Evolutionary conservation across 2,888 invertebrate species (phyloP), one percentile per base, ranked within the genome.

Genomic region (Agonopterix heracliana): DNA sequence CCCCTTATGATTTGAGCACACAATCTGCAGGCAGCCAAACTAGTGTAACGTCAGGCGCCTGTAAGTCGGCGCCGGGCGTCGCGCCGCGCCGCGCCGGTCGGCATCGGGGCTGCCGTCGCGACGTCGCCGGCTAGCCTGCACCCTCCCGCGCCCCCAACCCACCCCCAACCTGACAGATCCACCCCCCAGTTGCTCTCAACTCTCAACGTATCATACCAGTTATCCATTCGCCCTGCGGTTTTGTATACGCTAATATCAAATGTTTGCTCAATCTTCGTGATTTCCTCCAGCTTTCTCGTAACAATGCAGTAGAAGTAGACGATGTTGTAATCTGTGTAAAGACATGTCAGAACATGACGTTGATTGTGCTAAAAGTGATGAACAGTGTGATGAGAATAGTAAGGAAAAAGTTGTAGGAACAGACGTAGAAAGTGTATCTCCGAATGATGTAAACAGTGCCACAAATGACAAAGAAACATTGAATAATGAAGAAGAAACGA

Each of bases 31-130:
- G 11, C 8, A 41, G 41, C 41, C 8, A 41, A 12, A 12, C 41
- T 11, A 42, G 42, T 42, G 42, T 13, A 14, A 9, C 14, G 13
- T 38, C 12, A 44, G 45, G 68, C 63, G 66, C 54, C 60, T 64
- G 71, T 66, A 63, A 66, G 76, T 65, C 67, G 71, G 26, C 26
- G 46, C 52, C 64, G 85, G 85, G 86, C 86, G 83, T 87, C 68
- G 78, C 85, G 69, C 85, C 86, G 88, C 86, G 14, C 26, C 26
- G 63, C 66, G 76, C 65, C 67, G 71, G 46, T 51, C 64, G 86
- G 85, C 86, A 85, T 83, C 88, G 69, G 78, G 85, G 69, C 85
- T 86, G 88, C 86, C 88, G 88, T 81, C 88, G 80, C 77, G 86
- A 74, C 84, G 86, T 77, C 85, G 82, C 77, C 68, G 61, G 48